Conservation (phyloP, 2,888 invertebrate genomes). For the Anorthoa munda region DNA sequence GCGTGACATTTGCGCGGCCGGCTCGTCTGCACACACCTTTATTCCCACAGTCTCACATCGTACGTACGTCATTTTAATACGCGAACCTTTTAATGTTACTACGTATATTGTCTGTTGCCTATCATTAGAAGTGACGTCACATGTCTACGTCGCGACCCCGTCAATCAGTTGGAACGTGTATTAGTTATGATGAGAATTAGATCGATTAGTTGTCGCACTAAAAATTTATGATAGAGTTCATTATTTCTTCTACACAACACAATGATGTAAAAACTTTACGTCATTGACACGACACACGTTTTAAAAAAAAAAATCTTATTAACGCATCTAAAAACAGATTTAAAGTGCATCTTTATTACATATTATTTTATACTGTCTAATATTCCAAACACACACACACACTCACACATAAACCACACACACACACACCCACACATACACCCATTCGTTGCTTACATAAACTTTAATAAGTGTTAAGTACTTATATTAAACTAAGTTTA, state of each 20-base stretch:
- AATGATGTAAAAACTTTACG: too few species aligned
- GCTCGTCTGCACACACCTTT: conserved; percentile 31
- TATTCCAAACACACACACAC: too few species aligned
- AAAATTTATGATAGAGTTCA: not conserved
- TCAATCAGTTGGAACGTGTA: conserved; percentile 21
- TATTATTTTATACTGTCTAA: too few species aligned
- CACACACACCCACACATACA: too few species aligned
- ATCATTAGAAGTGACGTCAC: conserved; percentile 18
- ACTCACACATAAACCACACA: too few species aligned
- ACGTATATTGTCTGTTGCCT: not conserved
- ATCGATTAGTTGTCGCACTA: conserved; percentile 14
- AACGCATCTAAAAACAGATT: too few species aligned
- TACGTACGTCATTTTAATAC: conserved; percentile 3
- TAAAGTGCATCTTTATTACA: too few species aligned
- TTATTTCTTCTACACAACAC: not conserved
- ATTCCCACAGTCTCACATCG: conserved; percentile 7
- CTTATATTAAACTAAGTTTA: too few species aligned
- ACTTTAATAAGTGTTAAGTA: too few species aligned
- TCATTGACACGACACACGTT: not conserved
- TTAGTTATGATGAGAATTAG: conserved; percentile 26
- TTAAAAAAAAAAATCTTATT: too few species aligned
- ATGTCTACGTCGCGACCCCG: not conserved
- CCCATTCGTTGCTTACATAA: too few species aligned
- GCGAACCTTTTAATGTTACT: conserved; percentile 3
- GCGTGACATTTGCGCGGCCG: conserved; percentile 53